A percentile compares a stretch with the other conserved stretches of the same genome.
Evolutionary conservation across 2,888 invertebrate genomes (phyloP).

Genomic region (Zaprionus bogoriensis): DNA sequence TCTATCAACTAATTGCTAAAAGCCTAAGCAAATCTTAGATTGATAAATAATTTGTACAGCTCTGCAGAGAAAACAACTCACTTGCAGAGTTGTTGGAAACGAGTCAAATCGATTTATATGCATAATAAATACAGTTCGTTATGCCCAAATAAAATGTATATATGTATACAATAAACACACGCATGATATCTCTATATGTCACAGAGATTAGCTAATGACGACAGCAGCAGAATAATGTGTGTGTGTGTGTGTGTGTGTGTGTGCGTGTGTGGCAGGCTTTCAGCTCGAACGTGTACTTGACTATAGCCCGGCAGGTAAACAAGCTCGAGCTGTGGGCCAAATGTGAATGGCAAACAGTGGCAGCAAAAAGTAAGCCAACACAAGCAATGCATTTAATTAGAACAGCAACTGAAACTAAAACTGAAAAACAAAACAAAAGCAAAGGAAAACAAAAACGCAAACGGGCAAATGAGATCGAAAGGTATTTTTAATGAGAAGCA

Average conservation of each 20-base stretch:
- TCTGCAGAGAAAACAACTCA: too few species aligned
- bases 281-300: not conserved
- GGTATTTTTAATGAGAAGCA: slow-evolving; percentile 26
- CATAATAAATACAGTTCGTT: too few species aligned
- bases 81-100: too few species aligned
- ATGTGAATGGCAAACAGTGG: slow-evolving; percentile 14
- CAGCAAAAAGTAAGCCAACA: slow-evolving; percentile 22
- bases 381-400: slow-evolving; percentile 53
- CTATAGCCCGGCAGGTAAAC: slow-evolving; percentile 18
- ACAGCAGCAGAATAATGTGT: slow-evolving; percentile 2
- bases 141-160: not conserved
- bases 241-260: not conserved
- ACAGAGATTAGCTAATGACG: slow-evolving; percentile 42
- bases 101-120: too few species aligned
- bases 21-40: too few species aligned
- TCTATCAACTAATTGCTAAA: too few species aligned
- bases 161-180: not conserved
- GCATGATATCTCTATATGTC: slow-evolving; percentile 23
- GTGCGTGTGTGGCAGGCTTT: not conserved
- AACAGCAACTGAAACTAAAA: slow-evolving; percentile 3
- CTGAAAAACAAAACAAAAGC: slow-evolving; percentile 4
- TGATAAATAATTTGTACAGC: too few species aligned
- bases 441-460: slow-evolving; percentile 3
- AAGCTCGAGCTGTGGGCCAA: slow-evolving; percentile 14
- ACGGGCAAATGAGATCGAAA: slow-evolving; percentile 16